Percentiles rank a stretch among this genome's conserved stretches.
Conservation (phyloP, 2,113 vertebrate species). For the Stegostoma tigrinum region DNA sequence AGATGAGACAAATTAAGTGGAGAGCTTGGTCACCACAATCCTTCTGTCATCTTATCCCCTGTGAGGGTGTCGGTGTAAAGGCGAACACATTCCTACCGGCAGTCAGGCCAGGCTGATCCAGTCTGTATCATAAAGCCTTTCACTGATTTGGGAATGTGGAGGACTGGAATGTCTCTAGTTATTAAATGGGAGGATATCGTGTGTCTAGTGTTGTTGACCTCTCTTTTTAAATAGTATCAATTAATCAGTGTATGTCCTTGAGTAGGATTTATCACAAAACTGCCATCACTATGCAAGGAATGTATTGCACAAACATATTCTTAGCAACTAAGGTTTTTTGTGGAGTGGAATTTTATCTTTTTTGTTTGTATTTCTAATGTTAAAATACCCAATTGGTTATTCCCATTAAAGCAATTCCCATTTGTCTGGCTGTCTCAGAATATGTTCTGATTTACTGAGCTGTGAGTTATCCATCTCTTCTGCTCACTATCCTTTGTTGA, state of each 20-base stretch:
- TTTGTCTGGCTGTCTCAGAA: neutral
- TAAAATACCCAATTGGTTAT: neutral
- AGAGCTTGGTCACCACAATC: neutral
- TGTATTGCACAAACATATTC: neutral
- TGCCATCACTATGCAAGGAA: conserved; percentile 9
- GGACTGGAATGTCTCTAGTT: neutral
- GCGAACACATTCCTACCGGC: neutral
- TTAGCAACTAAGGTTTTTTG: neutral
- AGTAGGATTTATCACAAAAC: neutral
- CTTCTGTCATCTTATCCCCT: no score
- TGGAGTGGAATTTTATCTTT: neutral
- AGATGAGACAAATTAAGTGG: neutral
- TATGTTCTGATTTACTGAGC: neutral
- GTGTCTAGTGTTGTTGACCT: neutral
- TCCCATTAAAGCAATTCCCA: neutral
- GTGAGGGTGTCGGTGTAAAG: neutral
- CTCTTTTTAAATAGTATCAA: neutral
- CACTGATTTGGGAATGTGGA: neutral
- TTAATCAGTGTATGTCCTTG: neutral
- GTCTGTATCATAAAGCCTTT: neutral
- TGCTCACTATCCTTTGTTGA: neutral
- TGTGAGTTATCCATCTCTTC: neutral
- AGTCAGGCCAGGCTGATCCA: neutral
- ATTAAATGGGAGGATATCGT: neutral
- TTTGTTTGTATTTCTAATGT: neutral